Evolutionary conservation across 2,888 invertebrate species (phyloP), one percentile per base, ranked within the genome.

Genomic region (Tenthredo distinguenda): DNA sequence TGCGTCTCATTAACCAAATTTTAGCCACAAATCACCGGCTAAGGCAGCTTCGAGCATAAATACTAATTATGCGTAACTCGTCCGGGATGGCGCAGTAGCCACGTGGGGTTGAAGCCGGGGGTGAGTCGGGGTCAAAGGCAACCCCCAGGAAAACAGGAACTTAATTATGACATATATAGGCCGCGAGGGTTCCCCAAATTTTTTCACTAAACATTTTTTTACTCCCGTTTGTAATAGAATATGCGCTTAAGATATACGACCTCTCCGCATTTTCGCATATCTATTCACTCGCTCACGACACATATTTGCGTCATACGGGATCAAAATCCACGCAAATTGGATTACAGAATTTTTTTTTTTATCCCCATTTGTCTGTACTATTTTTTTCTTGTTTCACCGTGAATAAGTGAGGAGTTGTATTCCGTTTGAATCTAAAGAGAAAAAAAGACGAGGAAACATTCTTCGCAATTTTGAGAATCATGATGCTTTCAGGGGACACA

Each of bases 1-100:
- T 90, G 91, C 89, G 89, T 90, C 90, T 91, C 91, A 90, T 91
- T 91, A 90, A 89, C 87, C 79, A 88, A 89, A 89, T 89, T 89
- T 88, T 86, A 88, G 87, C 87, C 90, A 91, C 91, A 91, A 91
- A 91, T 91, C 91, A 92, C 87, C 47, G 83, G 87, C 85, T 88
- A 86, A 77, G 86, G 87, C 87, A 87, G 87, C 88, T 86, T 87
- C 88, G 86, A 88, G 88, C 90, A 90, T 90, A 91, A 91, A 91
- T 90, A 91, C 89, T 91, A 91, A 91, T 91, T 91, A 91, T 88
- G 89, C 87, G 88, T 86, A 87, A 88, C 89, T 87, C 87, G 87
- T 83, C 86, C 85, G 87, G 87, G 87, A 87, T 86, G 86, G 76
- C 87, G 77, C 87, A 31, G 81, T 55, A 87, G 86, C 86, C 81